Percentiles rank a stretch among this genome's conserved stretches.
These are phyloP conservation scores for Mesorhabditis sp. DNA, from an alignment of 2,888 invertebrate genomes.

Conservation along the genomic window DNA sequence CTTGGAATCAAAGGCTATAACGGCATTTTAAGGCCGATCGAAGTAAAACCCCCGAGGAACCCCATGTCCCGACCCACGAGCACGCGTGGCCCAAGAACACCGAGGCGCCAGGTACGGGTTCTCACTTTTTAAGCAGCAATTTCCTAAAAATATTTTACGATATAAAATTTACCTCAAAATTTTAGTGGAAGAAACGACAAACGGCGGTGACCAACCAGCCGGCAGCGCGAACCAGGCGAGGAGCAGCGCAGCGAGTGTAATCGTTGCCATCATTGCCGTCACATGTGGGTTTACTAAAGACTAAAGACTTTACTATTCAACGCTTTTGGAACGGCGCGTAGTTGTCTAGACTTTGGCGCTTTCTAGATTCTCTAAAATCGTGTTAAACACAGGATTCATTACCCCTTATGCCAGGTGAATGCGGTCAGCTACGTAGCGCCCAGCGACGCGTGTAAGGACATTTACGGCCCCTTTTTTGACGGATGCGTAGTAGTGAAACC, in stretches of 20 bases:
- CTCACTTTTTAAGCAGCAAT: conserved; percentile 14
- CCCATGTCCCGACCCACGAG: neutral
- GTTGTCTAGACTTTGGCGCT: too few relatives aligned
- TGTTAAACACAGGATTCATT: too few relatives aligned
- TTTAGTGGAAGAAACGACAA: conserved; percentile 1
- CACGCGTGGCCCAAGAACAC: neutral
- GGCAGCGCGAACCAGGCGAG: conserved; percentile 18
- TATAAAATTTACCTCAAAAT: neutral
- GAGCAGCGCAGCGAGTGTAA: conserved; percentile 33
- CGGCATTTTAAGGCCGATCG: neutral
- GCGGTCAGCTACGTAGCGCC: too few relatives aligned
- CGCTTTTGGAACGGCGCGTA: too few relatives aligned
- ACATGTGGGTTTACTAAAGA: conserved; percentile 27
- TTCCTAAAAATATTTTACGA: neutral
- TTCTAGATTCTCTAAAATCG: too few relatives aligned
- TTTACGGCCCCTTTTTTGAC: too few relatives aligned
- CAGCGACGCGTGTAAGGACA: too few relatives aligned
- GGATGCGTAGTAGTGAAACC: too few relatives aligned
- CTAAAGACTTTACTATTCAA: conserved; percentile 20
- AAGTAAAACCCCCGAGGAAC: neutral
- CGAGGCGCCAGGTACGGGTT: neutral
- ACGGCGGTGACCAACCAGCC: conserved; percentile 11
- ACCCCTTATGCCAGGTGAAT: too few relatives aligned
- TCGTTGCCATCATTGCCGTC: conserved; percentile 38
- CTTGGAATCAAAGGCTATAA: neutral